Base-by-base conservation (phyloP, 1,140 invertebrate species). In the Lordiphosa clarofinis region DNA sequence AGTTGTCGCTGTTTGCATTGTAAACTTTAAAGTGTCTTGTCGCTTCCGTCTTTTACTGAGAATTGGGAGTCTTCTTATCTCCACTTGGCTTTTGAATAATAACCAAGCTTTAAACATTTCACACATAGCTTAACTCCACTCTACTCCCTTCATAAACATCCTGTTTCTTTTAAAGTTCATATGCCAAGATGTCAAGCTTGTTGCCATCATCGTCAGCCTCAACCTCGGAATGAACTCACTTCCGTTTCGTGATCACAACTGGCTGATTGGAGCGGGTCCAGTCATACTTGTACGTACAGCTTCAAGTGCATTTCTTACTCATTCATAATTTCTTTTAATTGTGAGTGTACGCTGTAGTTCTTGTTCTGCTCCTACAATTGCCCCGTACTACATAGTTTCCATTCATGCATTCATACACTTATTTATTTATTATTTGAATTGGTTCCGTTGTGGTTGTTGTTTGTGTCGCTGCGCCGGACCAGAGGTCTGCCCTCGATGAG, bases 261-360 rank as follows among this genome's bases (percentile, higher is more conserved):
- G 28, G 71, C 35, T 36, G 38, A 46, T 12, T 35, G 28, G 71
- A 39, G 38, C 38, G 50, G 63, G 67, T 55, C 58, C 52, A 56
- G 52, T 67, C 57, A 28, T 15, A 46, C 62, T 35, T 35, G 33
- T 6, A 19, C 28, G 6, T 31, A 31, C 28, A 52, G 21, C 36
- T 55, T 76, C 73, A 59, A 73, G 64, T 71, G 73, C 78, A 58
- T 53, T 43, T 62, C 52, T 70, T 84, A 71, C 74, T 75, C 79
- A 86, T 86, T 86, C 79, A 86, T 86, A 86, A 86, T 79, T 79
- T 79, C 56, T 67, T 63, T 84, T 79, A 86, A 86, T 86, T 86
- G 73, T 28, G 49, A 52, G 55, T 31, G 28, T 19, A 19, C 19
- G 19, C 19, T 19, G 19, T 31, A 31, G 28, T 31, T 48, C 38